Evolutionary conservation across 2,113 vertebrate species (phyloP), one percentile per base, ranked within the genome.

Genomic region (Etheostoma cragini): DNA sequence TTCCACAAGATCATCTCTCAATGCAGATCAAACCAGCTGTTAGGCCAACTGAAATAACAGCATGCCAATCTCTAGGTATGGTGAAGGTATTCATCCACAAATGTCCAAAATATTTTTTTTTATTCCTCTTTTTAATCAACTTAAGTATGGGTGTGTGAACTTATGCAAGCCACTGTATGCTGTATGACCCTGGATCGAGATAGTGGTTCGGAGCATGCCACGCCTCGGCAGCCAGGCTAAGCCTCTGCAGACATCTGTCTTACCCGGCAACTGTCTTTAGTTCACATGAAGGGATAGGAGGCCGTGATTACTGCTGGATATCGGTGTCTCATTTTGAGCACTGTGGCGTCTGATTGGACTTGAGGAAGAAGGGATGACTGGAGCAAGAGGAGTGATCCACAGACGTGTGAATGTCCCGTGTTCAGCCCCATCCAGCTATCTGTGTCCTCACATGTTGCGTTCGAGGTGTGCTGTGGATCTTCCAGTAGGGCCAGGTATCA

Each of bases 211-310:
- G 62, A 14, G n/a, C 24, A 49, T 56, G 78, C 78, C 83, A 80
- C 76, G 69, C 87, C 81, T 88, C 53, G 68, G 42, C 80, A 80
- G 50, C 62, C 57, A 15, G 33, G 42, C 62, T 74, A 52, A 77
- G 60, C 67, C 72, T 61, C 56, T 82, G 75, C 83, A 78, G 76
- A 82, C 80, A 60, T 85, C 69, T 78, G 78, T 57, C 26, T 57
- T n/a, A 65, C 22, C 54, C 61, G 21, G 72, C 78, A 75, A 54
- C 57, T 24, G 61, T 4, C 61, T 50, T 24, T 1, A 46, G 19
- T 26, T 56, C 45, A 67, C 24, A 42, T 60, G 53, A 50, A 14
- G 1, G 38, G 19, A 62, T 10, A 16, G n/a, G 63, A 52, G 22
- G 62, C 56, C 6, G 14, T 35, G 35, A n/a, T 38, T 56, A 46